These are phyloP conservation scores for Epicauta chinensis DNA, from an alignment of 1,140 invertebrate species.

Conservation along the genomic window DNA sequence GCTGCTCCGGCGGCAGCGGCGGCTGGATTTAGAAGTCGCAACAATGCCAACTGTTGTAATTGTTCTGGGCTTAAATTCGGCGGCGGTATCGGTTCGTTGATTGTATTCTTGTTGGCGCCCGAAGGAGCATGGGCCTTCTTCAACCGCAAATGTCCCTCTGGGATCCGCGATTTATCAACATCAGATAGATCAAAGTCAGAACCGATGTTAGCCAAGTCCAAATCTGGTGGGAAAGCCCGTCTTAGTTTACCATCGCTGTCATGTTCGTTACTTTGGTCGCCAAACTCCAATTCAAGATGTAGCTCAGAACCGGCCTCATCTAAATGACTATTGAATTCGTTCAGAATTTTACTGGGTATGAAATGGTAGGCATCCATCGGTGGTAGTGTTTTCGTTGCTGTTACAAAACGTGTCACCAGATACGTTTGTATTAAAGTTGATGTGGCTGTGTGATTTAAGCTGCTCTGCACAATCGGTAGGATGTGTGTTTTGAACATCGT, in stretches of 20 bases:
- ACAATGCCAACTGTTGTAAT: constrained; percentile 64
- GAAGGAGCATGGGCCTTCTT: constrained; percentile 54
- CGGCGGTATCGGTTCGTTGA: constrained; percentile 43
- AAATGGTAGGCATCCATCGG: constrained; percentile 82
- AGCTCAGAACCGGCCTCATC: constrained; percentile 85
- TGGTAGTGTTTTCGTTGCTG: constrained; percentile 80
- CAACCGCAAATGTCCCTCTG: constrained; percentile 49
- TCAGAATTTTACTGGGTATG: constrained; percentile 77
- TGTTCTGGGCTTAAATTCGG: constrained; percentile 61
- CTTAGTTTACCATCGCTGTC: constrained; percentile 58
- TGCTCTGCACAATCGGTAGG: constrained; percentile 63
- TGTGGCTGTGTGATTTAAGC: constrained; percentile 61
- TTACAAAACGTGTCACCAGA: constrained; percentile 75
- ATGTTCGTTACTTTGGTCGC: constrained; percentile 65
- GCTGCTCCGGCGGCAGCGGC: constrained; percentile 49
- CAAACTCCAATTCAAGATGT: constrained; percentile 75
- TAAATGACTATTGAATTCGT: constrained; percentile 79
- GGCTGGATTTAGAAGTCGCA: constrained; percentile 64
- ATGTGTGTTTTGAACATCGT: constrained; percentile 80
- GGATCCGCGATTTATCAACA: constrained; percentile 54
- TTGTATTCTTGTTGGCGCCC: constrained; percentile 39
- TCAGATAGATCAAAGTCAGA: constrained; percentile 62
- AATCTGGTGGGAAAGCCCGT: constrained; percentile 54
- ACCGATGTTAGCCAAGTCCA: constrained; percentile 60
- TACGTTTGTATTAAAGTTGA: constrained; percentile 83